Evolutionary conservation across 2,888 invertebrate species (phyloP).

Genomic region (Cryptophagus acutangulus): DNA sequence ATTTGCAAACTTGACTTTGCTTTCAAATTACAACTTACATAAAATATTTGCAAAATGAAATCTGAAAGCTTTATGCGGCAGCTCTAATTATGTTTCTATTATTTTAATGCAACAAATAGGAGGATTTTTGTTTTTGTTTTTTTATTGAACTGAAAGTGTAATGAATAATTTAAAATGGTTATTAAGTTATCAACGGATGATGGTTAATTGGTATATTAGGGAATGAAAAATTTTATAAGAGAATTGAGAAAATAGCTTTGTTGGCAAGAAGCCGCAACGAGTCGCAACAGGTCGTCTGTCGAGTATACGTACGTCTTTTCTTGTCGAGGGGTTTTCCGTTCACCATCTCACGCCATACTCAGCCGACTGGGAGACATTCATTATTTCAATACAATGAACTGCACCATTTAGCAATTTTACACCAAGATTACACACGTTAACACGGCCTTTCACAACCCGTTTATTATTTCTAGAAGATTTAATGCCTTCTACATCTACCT

Average conservation of each 20-base stretch:
- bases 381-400: constrained; percentile 48
- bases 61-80: no score
- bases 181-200: no score
- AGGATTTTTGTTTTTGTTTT: no score
- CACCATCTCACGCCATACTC: constrained; percentile 23
- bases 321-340: constrained; percentile 4
- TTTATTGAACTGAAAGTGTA: no score
- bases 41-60: no score
- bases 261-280: constrained; percentile 7
- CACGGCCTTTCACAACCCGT: constrained; percentile 33
- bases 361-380: constrained; percentile 44
- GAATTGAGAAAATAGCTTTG: constrained; percentile 8
- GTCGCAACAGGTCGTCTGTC: constrained; percentile 13
- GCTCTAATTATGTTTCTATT: no score
- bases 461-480: constrained; percentile 37
- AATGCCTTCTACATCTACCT: constrained; percentile 18
- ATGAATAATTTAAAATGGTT: no score
- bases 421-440: constrained; percentile 43
- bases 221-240: no score
- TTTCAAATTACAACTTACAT: no score
- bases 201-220: no score
- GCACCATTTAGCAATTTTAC: constrained; percentile 48
- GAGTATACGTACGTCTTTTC: constrained; percentile 7
- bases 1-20: constrained; percentile 1
- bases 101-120: no score